Conservation (phyloP, 92 coral and sea anemone species). For the Actinostola sp. region DNA sequence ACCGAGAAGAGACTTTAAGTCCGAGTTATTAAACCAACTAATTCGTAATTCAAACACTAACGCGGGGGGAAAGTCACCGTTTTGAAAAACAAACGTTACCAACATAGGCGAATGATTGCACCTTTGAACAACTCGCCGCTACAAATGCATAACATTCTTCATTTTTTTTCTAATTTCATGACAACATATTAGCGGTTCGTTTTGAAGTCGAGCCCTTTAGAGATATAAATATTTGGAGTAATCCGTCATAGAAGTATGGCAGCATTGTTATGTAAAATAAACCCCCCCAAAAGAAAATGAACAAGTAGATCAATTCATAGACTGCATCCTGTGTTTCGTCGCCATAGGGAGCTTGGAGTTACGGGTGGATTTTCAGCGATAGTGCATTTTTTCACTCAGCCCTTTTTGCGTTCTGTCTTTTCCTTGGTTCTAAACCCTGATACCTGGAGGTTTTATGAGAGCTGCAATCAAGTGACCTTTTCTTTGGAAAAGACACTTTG, state of each 20-base stretch:
- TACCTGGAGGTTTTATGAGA: neutral
- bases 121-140: neutral
- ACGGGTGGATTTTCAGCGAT: neutral
- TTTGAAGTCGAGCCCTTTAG: slow-evolving; percentile 14
- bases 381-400: neutral
- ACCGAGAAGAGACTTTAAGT: neutral
- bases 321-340: slow-evolving; percentile 12
- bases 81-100: slow-evolving; percentile 11
- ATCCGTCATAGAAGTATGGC: slow-evolving; percentile 1
- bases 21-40: neutral
- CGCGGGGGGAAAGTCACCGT: slow-evolving; percentile 14
- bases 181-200: slow-evolving; percentile 12
- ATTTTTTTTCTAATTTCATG: neutral
- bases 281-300: slow-evolving; percentile 12
- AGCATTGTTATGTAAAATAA: slow-evolving; percentile 18
- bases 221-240: slow-evolving; percentile 7
- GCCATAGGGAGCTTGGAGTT: slow-evolving; percentile 2
- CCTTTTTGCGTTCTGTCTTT: neutral
- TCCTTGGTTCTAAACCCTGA: neutral
- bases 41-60: neutral
- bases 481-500: too few species aligned
- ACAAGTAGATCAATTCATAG: slow-evolving; percentile 9
- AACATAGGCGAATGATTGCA: slow-evolving; percentile 10
- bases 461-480: too few species aligned
- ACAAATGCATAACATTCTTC: neutral